Evolutionary conservation across 2,888 invertebrate species (phyloP), one percentile per base, ranked within the genome.

Genomic region (Amiota communis): DNA sequence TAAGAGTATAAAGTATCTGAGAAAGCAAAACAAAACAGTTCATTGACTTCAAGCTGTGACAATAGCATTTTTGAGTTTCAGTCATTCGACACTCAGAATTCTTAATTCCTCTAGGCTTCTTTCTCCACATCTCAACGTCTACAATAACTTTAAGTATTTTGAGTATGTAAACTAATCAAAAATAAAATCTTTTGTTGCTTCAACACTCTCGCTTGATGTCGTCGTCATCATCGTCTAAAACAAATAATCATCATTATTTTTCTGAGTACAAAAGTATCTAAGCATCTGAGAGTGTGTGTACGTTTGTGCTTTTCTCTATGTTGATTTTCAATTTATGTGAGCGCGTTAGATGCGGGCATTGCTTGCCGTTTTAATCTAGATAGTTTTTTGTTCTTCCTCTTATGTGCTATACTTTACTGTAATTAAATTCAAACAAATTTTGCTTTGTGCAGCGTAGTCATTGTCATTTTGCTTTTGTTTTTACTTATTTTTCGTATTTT

Each of bases 401-500:
- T 68, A 13, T 23, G 23, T 67, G 1, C 53, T 65, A 8, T 65
- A 17, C 49, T 48, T 17, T 51, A n/a, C 51, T 53, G 67, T 68
- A 68, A 68, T 68, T 51, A 68, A 68, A 68, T 68, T 68, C 53
- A 51, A 68, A 53, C 67, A 68, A 23, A 2, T 59, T 59, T 59
- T 20, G 17, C 15, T 59, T 68, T 53, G 65, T 53, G 13, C n/a
- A n/a, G 53, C 20, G 17, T n/a, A 51, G 67, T 53, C 67, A 68
- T 68, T 68, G 67, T 53, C 48, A 48, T 47, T 59, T 65, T 48
- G 65, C 4, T 4, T 36, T 6, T 59, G 59, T 20, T 15, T 59
- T 53, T 53, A n/a, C 6, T 53, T 59, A 17, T 36, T 36, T 36
- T 36, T 36, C 36, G 36, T 36, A 9, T 6, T 23, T 23, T 23